These are phyloP conservation scores for Drosophila kikkawai DNA, from an alignment of 1,140 invertebrate genomes.

Conservation along the genomic window DNA sequence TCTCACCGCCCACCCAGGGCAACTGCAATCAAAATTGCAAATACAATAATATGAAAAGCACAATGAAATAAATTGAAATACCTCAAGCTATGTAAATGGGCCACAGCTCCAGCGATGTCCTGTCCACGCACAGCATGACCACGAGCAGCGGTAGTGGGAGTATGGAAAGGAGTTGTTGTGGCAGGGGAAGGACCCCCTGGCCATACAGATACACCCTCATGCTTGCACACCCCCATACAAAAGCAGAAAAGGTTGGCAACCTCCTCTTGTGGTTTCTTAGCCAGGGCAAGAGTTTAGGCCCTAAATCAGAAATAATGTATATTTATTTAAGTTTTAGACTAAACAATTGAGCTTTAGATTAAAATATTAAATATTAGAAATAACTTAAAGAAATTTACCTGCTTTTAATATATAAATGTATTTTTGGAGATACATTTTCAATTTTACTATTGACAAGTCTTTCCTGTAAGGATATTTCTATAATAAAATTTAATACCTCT, in stretches of 20 bases:
- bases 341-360: background rate
- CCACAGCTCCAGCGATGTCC: conserved; percentile 25
- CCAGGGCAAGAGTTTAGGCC: background rate
- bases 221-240: conserved; percentile 20
- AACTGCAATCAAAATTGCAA: conserved; percentile 83
- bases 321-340: background rate
- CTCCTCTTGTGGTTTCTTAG: conserved; percentile 1
- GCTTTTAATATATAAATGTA: background rate
- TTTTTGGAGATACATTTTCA: background rate
- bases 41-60: conserved; percentile 83
- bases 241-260: conserved; percentile 43
- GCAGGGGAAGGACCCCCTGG: conserved; percentile 9
- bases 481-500: background rate
- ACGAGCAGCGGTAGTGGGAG: background rate
- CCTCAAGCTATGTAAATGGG: conserved; percentile 79
- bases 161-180: background rate
- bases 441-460: background rate
- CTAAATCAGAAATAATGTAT: background rate
- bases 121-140: conserved; percentile 37
- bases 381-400: too few species aligned
- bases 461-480: background rate
- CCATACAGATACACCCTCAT: conserved; percentile 43
- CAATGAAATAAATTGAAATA: conserved; percentile 83
- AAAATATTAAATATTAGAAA: background rate
- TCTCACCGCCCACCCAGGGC: conserved; percentile 48